Evolutionary conservation across 2,113 vertebrate species (phyloP).

Genomic region (Mandrillus leucophaeus): DNA sequence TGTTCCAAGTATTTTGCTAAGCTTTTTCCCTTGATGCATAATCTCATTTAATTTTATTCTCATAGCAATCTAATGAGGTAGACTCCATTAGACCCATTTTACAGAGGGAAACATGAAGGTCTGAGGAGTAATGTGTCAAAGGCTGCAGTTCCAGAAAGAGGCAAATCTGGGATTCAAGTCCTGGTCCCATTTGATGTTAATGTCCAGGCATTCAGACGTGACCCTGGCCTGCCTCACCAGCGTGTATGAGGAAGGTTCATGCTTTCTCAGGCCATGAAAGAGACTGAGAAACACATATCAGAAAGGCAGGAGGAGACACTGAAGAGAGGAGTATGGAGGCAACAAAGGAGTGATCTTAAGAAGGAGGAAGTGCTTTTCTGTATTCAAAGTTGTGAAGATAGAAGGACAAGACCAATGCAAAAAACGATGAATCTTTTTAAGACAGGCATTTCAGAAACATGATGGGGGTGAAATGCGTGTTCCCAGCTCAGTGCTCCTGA

Average conservation of each 20-base stretch:
- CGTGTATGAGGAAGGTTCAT: fast-evolving
- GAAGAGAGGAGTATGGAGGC: not conserved
- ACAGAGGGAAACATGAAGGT: not conserved
- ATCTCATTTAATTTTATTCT: conserved; percentile 24
- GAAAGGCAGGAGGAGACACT: not conserved
- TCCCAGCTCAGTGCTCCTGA: not conserved
- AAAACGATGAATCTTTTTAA: not conserved
- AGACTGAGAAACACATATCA: not conserved
- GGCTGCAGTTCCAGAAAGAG: not conserved
- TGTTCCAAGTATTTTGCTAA: not conserved
- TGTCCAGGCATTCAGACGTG: not conserved
- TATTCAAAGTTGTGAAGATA: not conserved
- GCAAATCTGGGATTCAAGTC: not conserved
- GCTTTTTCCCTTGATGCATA: not conserved
- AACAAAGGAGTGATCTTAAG: not conserved
- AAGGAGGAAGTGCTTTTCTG: not conserved
- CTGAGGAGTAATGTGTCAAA: not conserved
- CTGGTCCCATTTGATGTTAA: not conserved
- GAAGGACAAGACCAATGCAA: not conserved
- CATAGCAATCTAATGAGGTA: not conserved
- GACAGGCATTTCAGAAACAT: not conserved
- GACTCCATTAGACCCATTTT: not conserved
- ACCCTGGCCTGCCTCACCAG: not conserved
- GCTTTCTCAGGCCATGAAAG: not conserved
- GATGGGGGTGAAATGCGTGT: too few species aligned